A percentile compares a stretch with the other conserved stretches of the same genome.
Evolutionary conservation across 1,140 invertebrate genomes (phyloP).

Genomic region (Samia ricini): DNA sequence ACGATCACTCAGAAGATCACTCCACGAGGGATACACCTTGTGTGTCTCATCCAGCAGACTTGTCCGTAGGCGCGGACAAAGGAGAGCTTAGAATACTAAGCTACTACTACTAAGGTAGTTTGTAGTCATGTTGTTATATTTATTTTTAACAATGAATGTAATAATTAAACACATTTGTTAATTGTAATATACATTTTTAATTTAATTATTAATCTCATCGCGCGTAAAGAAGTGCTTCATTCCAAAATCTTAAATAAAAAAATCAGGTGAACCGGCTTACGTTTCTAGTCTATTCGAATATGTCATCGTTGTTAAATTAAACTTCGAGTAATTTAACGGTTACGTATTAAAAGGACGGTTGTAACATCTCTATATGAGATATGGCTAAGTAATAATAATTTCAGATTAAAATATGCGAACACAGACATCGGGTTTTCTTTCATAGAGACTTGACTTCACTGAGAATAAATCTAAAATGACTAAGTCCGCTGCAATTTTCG

Average conservation of each 20-base stretch:
- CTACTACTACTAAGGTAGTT: too few species aligned
- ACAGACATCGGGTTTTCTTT: conserved; percentile 56
- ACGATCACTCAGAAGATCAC: too few species aligned
- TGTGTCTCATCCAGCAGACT: too few species aligned
- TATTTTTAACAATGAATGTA: too few species aligned
- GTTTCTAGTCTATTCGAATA: neutral
- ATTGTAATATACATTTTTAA: neutral
- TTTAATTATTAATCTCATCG: neutral
- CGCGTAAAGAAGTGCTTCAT: neutral
- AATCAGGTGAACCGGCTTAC: neutral
- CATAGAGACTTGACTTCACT: conserved; percentile 22
- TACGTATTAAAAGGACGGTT: neutral
- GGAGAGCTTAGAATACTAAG: too few species aligned
- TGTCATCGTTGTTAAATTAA: too few species aligned
- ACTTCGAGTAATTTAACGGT: too few species aligned
- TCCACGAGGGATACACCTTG: too few species aligned
- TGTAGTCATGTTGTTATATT: too few species aligned
- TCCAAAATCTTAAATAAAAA: too few species aligned
- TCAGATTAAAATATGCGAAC: conserved; percentile 64
- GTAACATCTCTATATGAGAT: conserved; percentile 38
- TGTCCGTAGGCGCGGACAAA: too few species aligned
- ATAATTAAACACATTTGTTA: neutral
- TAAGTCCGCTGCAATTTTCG: neutral
- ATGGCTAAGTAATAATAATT: conserved; percentile 58
- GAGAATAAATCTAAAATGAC: neutral